Conservation (phyloP, 2,797 vertebrate genomes). For the Lagorchestes hirsutus region DNA sequence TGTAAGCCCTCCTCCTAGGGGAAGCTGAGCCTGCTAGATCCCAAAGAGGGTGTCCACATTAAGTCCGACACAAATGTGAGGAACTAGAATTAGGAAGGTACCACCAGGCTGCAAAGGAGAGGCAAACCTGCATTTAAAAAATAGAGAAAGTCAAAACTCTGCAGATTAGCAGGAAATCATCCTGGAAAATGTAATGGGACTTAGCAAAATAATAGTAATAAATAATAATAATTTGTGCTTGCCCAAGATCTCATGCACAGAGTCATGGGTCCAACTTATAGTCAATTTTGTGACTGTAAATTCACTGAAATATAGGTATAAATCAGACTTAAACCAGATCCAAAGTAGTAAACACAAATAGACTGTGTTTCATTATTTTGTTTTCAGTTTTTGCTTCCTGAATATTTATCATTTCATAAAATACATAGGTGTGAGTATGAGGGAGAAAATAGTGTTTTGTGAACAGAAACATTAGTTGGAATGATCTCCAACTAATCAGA, state of each 20-base stretch:
- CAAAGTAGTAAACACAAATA: not conserved
- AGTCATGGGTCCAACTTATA: not conserved
- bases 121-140: not conserved
- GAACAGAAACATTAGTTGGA: not conserved
- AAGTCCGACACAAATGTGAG: not conserved
- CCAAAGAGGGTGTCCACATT: not conserved
- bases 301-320: not conserved
- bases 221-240: not conserved
- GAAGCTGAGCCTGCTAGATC: not conserved
- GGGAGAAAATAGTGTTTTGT: not conserved
- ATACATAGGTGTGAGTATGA: slow-evolving; percentile 2
- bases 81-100: not conserved
- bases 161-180: not conserved
- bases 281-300: not conserved
- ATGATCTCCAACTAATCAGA: not conserved
- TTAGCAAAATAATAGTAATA: not conserved
- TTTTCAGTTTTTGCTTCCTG: not conserved
- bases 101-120: not conserved
- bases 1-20: not conserved
- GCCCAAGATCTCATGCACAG: not conserved
- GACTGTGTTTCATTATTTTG: not conserved
- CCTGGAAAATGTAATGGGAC: not conserved
- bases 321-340: slow-evolving; percentile 12
- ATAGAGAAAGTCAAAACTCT: not conserved
- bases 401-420: slow-evolving; percentile 8